Evolutionary conservation across 1,140 invertebrate genomes (phyloP).

Genomic region (Ooceraea biroi): DNA sequence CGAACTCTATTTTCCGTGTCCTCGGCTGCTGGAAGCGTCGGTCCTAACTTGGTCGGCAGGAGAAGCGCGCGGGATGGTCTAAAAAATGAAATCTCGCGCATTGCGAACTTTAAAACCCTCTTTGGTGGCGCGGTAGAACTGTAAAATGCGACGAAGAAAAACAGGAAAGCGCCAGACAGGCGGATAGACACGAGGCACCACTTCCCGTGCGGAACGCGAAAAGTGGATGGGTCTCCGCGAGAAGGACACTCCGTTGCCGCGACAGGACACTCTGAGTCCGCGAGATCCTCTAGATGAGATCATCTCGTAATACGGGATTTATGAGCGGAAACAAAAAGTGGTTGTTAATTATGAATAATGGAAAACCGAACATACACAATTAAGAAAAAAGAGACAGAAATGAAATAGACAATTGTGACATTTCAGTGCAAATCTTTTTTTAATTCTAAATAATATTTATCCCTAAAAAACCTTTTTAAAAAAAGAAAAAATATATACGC

Average conservation of each 20-base stretch:
- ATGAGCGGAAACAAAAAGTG: not conserved
- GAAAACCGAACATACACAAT: not conserved
- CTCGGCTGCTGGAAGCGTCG: slow-evolving; percentile 7
- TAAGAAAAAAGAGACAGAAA: not conserved
- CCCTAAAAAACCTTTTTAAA: too few species aligned
- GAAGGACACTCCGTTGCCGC: not conserved
- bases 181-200: not conserved
- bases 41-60: slow-evolving; percentile 28
- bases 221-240: too few species aligned
- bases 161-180: not conserved
- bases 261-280: not conserved
- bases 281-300: not conserved
- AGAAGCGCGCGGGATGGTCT: not conserved
- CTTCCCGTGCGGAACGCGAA: not conserved
- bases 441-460: too few species aligned
- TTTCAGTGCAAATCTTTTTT: too few species aligned
- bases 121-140: slow-evolving; percentile 15
- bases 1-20: slow-evolving; percentile 72
- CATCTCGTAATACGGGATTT: not conserved
- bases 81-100: slow-evolving; percentile 58
- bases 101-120: slow-evolving; percentile 50
- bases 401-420: too few species aligned
- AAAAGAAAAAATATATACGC: too few species aligned
- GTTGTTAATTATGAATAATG: not conserved
- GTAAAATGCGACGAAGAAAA: not conserved